These are phyloP conservation scores for Sebastes itinus DNA, from an alignment of 2,797 vertebrate species.

Conservation along the genomic window DNA sequence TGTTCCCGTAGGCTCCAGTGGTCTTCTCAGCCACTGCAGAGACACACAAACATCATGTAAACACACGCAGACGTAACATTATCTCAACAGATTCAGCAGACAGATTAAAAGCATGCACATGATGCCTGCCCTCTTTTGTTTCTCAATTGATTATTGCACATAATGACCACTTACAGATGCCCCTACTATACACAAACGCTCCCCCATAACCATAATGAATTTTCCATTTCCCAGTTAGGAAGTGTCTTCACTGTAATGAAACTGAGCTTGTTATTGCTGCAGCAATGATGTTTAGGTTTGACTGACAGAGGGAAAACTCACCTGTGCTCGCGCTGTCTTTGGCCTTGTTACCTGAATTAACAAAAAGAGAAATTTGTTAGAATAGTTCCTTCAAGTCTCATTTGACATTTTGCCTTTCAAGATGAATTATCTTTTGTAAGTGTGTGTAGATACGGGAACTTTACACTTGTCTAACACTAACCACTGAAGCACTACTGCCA, in stretches of 20 bases:
- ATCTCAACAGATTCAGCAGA: conserved; percentile 16
- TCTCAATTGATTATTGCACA: conserved; percentile 13
- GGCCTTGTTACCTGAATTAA: conserved; percentile 92
- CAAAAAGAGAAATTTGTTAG: conserved; percentile 23
- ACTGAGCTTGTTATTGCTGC: background rate
- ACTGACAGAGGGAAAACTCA: conserved; percentile 69
- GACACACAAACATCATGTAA: conserved; percentile 7
- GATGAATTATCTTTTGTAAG: background rate
- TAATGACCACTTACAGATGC: background rate
- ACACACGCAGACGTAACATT: conserved; percentile 18
- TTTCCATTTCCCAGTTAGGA: background rate
- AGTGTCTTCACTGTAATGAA: background rate
- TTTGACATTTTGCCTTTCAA: background rate
- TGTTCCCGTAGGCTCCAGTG: conserved; percentile 94
- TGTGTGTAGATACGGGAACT: background rate
- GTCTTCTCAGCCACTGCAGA: conserved; percentile 95
- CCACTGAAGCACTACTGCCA: background rate
- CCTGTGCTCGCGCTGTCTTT: conserved; percentile 96
- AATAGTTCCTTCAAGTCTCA: background rate
- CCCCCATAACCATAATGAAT: background rate
- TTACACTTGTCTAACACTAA: background rate
- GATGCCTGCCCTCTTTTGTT: background rate
- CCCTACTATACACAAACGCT: background rate
- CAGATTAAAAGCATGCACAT: conserved; percentile 38
- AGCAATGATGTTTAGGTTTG: background rate